Evolutionary conservation across 2,113 vertebrate genomes (phyloP).

Genomic region (Tragelaphus strepsiceros): DNA sequence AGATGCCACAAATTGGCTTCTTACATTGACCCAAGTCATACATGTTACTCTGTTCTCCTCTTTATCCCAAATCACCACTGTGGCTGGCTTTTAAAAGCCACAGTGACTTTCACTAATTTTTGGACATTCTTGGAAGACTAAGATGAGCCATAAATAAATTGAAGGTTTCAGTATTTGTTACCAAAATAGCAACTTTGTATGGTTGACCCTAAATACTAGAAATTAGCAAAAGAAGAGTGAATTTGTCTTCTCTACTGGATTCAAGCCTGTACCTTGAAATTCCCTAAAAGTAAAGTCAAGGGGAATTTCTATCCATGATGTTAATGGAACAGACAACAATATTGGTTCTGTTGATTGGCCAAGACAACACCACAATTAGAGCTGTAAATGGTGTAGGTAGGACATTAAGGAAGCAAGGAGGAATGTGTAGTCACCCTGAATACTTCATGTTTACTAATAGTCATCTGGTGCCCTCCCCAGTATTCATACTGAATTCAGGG

Average conservation of each 20-base stretch:
- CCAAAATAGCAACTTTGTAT: neutral
- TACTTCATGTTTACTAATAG: conserved; percentile 69
- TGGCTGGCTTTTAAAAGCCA: neutral
- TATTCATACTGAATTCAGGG: conserved; percentile 71
- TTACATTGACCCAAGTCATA: neutral
- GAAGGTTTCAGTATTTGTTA: neutral
- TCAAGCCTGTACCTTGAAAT: neutral
- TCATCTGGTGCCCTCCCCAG: conserved; percentile 67
- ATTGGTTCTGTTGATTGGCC: conserved; percentile 40
- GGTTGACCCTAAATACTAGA: neutral
- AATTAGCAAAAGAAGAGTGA: neutral
- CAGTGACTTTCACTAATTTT: neutral
- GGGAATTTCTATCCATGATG: conserved; percentile 17
- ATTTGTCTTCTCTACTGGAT: neutral
- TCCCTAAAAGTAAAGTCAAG: conserved; percentile 26
- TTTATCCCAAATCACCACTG: neutral
- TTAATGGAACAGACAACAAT: conserved; percentile 25
- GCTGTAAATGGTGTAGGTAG: conserved; percentile 59
- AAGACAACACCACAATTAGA: conserved; percentile 66
- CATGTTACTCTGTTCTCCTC: neutral
- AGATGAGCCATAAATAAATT: neutral
- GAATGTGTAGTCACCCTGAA: conserved; percentile 50
- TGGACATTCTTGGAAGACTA: neutral
- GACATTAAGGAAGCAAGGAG: conserved; percentile 71
- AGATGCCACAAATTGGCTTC: neutral